Conservation (phyloP, 2,113 vertebrate genomes). For the Greenwoodochromis staneri region DNA sequence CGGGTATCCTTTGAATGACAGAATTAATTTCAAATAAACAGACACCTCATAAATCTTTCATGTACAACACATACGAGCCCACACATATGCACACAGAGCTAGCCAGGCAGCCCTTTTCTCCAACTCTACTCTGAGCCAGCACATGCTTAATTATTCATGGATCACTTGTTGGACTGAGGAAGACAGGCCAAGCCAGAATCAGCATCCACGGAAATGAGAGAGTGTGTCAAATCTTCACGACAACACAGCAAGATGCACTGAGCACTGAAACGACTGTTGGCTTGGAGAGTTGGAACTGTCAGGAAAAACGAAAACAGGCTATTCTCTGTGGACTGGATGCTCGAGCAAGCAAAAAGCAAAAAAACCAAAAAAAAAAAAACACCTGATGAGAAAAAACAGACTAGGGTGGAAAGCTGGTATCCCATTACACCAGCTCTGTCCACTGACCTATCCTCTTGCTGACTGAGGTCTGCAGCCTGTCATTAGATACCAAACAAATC, state of each 20-base stretch:
- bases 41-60: constrained; percentile 47
- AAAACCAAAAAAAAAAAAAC: neutral
- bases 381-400: constrained; percentile 7
- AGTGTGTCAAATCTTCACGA: neutral
- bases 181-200: constrained; percentile 23
- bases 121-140: constrained; percentile 17
- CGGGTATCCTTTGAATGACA: constrained; percentile 28
- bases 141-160: constrained; percentile 63
- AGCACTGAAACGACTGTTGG: neutral
- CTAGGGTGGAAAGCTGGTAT: constrained; percentile 13
- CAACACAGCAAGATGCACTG: neutral
- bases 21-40: constrained; percentile 40
- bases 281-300: neutral
- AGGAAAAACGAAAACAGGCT: constrained; percentile 11
- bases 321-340: constrained; percentile 29
- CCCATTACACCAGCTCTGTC: constrained; percentile 15
- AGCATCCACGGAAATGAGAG: constrained; percentile 9
- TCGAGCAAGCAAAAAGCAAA: neutral
- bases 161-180: constrained; percentile 52
- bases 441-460: neutral
- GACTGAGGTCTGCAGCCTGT: neutral
- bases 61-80: neutral
- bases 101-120: neutral
- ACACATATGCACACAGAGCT: neutral
- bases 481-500: neutral